These are phyloP conservation scores for Ochlodes sylvanus DNA, from an alignment of 2,888 invertebrate species.

Conservation along the genomic window DNA sequence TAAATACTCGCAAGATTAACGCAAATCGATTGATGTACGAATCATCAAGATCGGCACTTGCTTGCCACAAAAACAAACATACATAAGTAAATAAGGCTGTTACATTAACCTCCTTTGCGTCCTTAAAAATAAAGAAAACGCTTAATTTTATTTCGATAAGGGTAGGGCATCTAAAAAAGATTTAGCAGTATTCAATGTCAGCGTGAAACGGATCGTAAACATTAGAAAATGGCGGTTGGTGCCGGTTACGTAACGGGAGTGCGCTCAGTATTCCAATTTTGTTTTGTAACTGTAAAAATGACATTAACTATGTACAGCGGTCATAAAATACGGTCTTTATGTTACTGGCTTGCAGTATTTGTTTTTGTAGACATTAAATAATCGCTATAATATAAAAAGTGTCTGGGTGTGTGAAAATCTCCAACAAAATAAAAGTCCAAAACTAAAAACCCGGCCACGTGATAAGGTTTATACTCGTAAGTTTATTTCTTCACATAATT, in stretches of 20 bases:
- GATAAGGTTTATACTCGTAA: too few relatives aligned
- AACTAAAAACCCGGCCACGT: too few relatives aligned
- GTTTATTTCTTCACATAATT: too few relatives aligned
- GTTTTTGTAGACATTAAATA: not conserved
- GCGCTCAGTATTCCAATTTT: conserved; percentile 14
- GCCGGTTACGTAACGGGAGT: not conserved
- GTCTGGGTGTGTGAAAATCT: too few relatives aligned
- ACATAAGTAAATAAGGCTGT: too few relatives aligned
- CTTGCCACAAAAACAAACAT: too few relatives aligned
- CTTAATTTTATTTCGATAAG: not conserved
- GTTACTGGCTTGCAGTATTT: not conserved
- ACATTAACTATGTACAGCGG: conserved; percentile 19
- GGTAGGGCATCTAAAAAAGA: not conserved
- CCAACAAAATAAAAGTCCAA: too few relatives aligned
- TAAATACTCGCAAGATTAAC: too few relatives aligned
- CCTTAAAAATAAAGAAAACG: too few relatives aligned
- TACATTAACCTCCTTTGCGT: too few relatives aligned
- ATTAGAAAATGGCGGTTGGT: conserved; percentile 13
- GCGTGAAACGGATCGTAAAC: conserved; percentile 6
- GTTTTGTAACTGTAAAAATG: conserved; percentile 11
- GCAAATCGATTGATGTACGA: too few relatives aligned
- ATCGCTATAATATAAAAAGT: not conserved
- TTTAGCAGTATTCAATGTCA: not conserved
- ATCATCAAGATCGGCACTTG: too few relatives aligned
- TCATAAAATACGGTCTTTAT: conserved; percentile 8